Base-by-base conservation (phyloP, 2,888 invertebrate genomes). In the Epinotia bilunana region DNA sequence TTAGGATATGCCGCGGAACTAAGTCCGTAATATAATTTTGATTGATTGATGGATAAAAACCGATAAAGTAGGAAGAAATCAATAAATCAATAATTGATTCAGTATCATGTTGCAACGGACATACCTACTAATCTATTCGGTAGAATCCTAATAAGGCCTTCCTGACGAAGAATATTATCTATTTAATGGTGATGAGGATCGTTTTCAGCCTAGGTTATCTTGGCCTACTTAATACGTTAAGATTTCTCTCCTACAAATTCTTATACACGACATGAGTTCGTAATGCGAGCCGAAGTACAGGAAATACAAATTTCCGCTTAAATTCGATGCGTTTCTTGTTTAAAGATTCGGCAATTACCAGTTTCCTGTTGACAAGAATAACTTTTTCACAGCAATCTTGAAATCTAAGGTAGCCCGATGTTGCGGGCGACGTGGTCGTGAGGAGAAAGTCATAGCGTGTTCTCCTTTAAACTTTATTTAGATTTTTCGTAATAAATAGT, bases 301-400 rank as follows among this genome's bases (percentile, higher is more conserved):
- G n/a, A 68, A 68, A 46, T 43, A 69, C 46, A 11, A 58, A 69
- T 58, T 46, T 69, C 69, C 69, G 58, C n/a, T 69, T 23, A 46
- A 43, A 46, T 60, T 69, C 58, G 58, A 46, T 4, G 13, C 57
- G 67, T 39, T 55, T 18, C 23, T 23, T 23, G 7, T 60, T 2
- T 60, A 13, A 6, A 61, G n/a, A 61, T 61, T 61, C 49, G 23
- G 68, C 23, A n/a, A 60, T 69, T 69, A 69, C 46, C 9, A 60
- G 69, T n/a, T 69, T 60, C 69, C 69, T 43, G 58, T n/a, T n/a
- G 11, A 65, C 49, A 13, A 23, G 49, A 49, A 16, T 4, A 16
- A 49, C 16, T 16, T 4, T 49, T 49, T 49, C n/a, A 53, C 53
- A 13, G 53, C n/a, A 6, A n/a, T n/a, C 6, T 6, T 53, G 6